Conservation (phyloP, 2,888 invertebrate species). For the Odontocolon sp. region DNA sequence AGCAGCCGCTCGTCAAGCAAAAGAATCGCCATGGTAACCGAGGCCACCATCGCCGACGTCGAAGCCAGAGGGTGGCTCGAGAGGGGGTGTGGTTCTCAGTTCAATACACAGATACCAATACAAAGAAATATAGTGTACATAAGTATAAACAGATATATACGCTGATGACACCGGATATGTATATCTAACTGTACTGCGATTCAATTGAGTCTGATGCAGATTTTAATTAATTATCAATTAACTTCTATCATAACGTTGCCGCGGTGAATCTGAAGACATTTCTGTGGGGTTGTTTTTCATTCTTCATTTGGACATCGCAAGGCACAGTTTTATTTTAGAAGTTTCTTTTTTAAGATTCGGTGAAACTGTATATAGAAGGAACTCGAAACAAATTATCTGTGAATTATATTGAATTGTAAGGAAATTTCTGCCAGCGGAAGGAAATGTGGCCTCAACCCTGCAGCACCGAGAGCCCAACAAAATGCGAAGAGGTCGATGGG, state of each 20-base stretch:
- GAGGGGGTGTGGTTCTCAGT: constrained; percentile 61
- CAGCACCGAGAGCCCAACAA: constrained; percentile 4
- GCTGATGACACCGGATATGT: too few relatives aligned
- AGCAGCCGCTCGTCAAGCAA: constrained; percentile 78
- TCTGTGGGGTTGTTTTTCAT: too few relatives aligned
- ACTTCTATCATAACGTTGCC: too few relatives aligned
- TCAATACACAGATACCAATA: constrained; percentile 39
- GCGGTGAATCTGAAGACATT: too few relatives aligned
- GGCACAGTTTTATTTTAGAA: too few relatives aligned
- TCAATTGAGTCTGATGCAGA: too few relatives aligned
- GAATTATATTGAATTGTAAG: constrained; percentile 76
- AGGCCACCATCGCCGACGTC: constrained; percentile 66
- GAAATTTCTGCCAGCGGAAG: constrained; percentile 65
- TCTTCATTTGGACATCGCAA: too few relatives aligned
- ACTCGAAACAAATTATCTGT: constrained; percentile 8
- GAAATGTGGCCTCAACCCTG: constrained; percentile 20
- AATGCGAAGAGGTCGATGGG: constrained; percentile 20
- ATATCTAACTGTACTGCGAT: too few relatives aligned
- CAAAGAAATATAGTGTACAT: not conserved
- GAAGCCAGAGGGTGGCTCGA: constrained; percentile 53
- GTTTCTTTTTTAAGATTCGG: too few relatives aligned
- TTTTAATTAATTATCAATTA: too few relatives aligned
- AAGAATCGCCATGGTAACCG: constrained; percentile 80
- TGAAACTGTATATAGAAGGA: too few relatives aligned
- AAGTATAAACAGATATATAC: not conserved